Evolutionary conservation across 2,113 vertebrate species (phyloP).

Genomic region (Sceloporus tristichus): DNA sequence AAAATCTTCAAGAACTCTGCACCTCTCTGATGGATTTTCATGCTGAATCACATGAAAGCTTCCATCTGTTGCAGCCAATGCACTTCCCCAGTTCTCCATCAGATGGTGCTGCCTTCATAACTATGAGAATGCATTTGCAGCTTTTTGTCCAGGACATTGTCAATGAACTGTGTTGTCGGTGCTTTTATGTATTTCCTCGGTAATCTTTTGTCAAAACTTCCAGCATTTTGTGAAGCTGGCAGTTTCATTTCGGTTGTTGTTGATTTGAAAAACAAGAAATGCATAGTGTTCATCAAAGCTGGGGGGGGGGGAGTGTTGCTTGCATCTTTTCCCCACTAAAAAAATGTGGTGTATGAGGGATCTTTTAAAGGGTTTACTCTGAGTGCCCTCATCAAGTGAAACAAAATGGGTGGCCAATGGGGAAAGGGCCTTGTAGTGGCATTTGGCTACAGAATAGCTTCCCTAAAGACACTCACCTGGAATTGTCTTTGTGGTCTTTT

Average conservation of each 20-base stretch:
- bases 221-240: conserved; percentile 55
- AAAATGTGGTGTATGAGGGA: not conserved
- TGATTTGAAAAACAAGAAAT: rapidly evolving
- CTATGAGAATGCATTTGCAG: conserved; percentile 70
- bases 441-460: not conserved
- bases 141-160: conserved; percentile 15
- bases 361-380: not conserved
- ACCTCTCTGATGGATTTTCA: conserved; percentile 24
- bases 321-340: not conserved
- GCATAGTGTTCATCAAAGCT: not conserved
- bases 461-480: not conserved
- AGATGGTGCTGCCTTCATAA: conserved; percentile 81
- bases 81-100: conserved; percentile 55
- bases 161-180: conserved; percentile 62
- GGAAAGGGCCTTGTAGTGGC: not conserved
- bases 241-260: conserved; percentile 52
- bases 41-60: conserved; percentile 23
- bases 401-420: not conserved
- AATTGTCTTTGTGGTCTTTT: not conserved
- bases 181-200: conserved; percentile 72
- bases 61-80: not conserved
- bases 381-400: not conserved
- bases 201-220: conserved; percentile 76
- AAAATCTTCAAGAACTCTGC: not conserved
- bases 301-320: not conserved